Conservation (phyloP, 2,797 vertebrate species). For the Percopsis omiscomaycus region DNA sequence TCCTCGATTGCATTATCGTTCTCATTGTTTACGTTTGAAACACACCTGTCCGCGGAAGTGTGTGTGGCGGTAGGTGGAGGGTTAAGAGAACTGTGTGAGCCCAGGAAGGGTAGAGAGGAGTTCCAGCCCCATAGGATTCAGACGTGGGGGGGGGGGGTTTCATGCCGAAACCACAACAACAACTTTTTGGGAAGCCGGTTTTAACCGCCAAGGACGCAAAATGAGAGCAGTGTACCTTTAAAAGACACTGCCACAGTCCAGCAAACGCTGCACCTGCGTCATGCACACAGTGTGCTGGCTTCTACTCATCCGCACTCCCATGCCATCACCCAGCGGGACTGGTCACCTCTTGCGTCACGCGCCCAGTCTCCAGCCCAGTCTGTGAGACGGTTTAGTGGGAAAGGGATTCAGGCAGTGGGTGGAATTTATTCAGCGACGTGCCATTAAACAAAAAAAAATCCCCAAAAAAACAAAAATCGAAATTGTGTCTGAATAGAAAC, state of each 20-base stretch:
- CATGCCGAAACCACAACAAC: neutral
- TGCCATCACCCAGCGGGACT: constrained; percentile 6
- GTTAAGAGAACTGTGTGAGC: neutral
- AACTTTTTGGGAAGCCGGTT: neutral
- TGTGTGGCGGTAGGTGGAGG: no score
- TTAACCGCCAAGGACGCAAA: constrained; percentile 6
- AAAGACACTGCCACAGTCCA: constrained; percentile 12
- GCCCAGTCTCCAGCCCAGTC: constrained; percentile 15
- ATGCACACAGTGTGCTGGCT: constrained; percentile 25
- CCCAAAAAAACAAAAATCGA: neutral
- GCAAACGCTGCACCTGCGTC: constrained; percentile 53
- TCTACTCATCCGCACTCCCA: neutral
- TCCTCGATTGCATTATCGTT: no score
- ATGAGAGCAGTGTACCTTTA: constrained; percentile 22
- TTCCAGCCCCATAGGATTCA: neutral
- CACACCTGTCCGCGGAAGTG: no score
- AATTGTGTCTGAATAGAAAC: no score
- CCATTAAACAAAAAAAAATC: constrained; percentile 26
- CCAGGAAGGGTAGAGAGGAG: neutral
- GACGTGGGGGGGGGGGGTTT: no score
- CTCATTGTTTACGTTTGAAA: no score
- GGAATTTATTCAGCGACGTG: neutral
- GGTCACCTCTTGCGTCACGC: constrained; percentile 41
- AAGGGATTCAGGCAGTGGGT: neutral
- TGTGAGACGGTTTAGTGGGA: neutral